Percentiles rank a stretch among this genome's conserved stretches.
These are phyloP conservation scores for Nephotettix cincticeps DNA, from an alignment of 1,140 invertebrate genomes.

Conservation along the genomic window DNA sequence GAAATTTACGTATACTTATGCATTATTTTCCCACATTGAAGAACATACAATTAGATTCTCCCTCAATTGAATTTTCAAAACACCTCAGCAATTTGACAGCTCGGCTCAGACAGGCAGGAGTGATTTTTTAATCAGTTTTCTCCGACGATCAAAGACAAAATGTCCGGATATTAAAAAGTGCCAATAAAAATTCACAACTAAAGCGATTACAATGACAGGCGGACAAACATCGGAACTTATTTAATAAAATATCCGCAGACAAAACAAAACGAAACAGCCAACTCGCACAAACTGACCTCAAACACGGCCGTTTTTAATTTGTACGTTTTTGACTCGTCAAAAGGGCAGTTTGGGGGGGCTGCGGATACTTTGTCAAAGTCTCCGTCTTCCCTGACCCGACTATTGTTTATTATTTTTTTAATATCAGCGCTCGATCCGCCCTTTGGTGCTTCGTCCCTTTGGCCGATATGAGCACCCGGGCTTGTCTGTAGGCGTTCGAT, in stretches of 20 bases:
- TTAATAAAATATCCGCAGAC: slow-evolving; percentile 10
- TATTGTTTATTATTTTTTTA: slow-evolving; percentile 27
- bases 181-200: not conserved
- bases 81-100: too few species aligned
- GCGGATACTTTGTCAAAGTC: slow-evolving; percentile 14
- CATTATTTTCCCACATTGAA: too few species aligned
- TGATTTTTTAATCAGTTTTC: not conserved
- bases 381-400: not conserved
- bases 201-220: slow-evolving; percentile 1
- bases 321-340: slow-evolving; percentile 13
- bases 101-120: not conserved
- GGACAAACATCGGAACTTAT: slow-evolving; percentile 6
- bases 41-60: too few species aligned
- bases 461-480: not conserved
- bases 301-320: slow-evolving; percentile 4
- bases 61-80: too few species aligned
- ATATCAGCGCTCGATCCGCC: slow-evolving; percentile 12
- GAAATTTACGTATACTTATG: too few species aligned
- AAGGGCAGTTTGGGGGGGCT: not conserved
- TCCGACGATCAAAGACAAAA: slow-evolving; percentile 7
- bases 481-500: not conserved
- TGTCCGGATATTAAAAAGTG: slow-evolving; percentile 13
- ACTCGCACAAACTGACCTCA: slow-evolving; percentile 1
- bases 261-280: not conserved
- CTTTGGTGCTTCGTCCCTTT: not conserved